Base-by-base conservation (phyloP, 2,888 invertebrate genomes). In the Leptinotarsa tumamoca region DNA sequence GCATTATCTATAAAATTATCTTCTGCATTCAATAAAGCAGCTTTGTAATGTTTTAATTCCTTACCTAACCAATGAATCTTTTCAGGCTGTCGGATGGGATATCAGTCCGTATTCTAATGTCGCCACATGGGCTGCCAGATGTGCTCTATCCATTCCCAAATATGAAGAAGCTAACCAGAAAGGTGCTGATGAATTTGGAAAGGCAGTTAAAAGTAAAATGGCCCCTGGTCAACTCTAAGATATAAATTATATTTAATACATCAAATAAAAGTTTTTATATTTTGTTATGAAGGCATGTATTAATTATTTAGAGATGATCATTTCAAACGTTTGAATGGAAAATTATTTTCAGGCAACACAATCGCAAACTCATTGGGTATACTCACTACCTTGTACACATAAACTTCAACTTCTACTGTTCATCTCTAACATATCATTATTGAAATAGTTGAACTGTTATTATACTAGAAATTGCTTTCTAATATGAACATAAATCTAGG, bases 31-130 rank as follows among this genome's bases (percentile, higher is more conserved):
- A 43, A 43, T 43, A 43, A 43, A 43, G 43, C 43, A 10, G 43
- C 43, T 43, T 43, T 43, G 43, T 43, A 43, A 43, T 54, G 2
- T 54, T 54, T n/a, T 10, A 10, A 7, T 54, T 54, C 18, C 7
- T 4, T 18, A 18, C 18, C 13, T 18, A 18, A 18, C 13, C 10
- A 18, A 18, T 18, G 0, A 50, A 21, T 67, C 79, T 80, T 88
- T 89, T 68, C 84, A 92, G 92, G 91, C 91, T 77, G 88, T 91
- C 50, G 92, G 91, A 3, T 92, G 91, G 91, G 90, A 92, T 78
- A 87, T 92, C 17, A 86, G 89, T 33, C 83, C 88, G n/a, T 92
- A 90, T 84, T 87, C 90, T 3, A 92, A 92, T 82, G 89, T 93
- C 43, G 86, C 89, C 74, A 88, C 89, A 70, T 94, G 93, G 94